phyloP scores from a whole-genome alignment of 2,888 invertebrate species.

The Drosophila nr. perissopoda region DNA sequence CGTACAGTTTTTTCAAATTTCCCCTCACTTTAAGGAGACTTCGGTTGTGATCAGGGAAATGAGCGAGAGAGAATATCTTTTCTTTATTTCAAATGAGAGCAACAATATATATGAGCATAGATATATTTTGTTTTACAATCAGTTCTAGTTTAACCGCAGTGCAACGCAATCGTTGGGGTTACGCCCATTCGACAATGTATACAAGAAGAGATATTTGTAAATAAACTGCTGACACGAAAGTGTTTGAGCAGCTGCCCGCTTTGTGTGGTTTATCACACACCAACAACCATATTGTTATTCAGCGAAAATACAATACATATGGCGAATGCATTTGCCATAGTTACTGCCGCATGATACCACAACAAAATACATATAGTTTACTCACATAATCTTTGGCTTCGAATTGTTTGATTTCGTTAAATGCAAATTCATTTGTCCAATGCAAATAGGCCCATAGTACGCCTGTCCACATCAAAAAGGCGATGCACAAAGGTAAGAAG shows the following conservation, averaged over 20 bases:
- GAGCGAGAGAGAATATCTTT: background rate
- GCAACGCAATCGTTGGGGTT: no score
- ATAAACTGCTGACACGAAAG: no score
- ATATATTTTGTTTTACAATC: background rate
- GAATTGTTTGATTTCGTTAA: constrained; percentile 7
- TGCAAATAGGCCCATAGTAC: constrained; percentile 63
- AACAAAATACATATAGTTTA: background rate
- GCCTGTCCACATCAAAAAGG: constrained; percentile 46
- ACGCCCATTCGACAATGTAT: background rate
- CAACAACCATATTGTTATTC: no score
- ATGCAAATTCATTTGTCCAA: constrained; percentile 38
- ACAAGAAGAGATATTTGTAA: no score
- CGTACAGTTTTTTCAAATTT: background rate
- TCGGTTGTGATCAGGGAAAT: background rate
- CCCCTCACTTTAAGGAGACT: background rate
- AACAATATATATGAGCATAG: no score
- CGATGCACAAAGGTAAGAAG: constrained; percentile 52
- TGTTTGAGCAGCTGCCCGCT: no score
- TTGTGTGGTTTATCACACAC: no score
- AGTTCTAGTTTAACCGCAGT: background rate
- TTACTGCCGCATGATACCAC: rapidly evolving
- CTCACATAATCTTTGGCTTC: constrained; percentile 61
- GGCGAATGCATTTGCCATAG: background rate
- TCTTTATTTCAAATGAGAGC: background rate
- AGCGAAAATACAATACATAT: background rate